Base-by-base conservation (phyloP, 2,888 invertebrate species). In the Lasioglossum vierecki region DNA sequence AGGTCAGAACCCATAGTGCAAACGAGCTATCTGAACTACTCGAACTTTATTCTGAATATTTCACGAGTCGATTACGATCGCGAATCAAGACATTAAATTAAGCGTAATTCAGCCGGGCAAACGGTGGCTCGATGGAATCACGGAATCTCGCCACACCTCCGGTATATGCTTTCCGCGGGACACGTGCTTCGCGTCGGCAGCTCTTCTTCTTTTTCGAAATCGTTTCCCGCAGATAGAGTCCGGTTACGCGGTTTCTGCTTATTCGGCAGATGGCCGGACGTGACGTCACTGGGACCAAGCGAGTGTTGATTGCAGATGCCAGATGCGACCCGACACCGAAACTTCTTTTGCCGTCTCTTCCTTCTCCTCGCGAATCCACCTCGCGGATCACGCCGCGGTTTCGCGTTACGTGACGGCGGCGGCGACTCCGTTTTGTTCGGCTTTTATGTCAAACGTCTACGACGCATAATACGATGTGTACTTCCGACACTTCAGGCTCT, bases 211-310 rank as follows among this genome's bases (percentile, higher is more conserved):
- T 91, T 90, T 90, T 83, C 80, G 81, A 90, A 91, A 90, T 85
- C 80, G 84, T 84, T 88, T 74, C 76, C 79, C 57, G 79, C 46
- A 78, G 90, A 90, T 85, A 87, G 91, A 86, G 86, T 91, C 87
- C 80, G 91, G 87, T 92, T 91, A 91, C 89, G 83, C 84, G 84
- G 78, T 92, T 93, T 93, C 88, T 90, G 93, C 93, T 92, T 91
- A 91, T 92, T 92, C 90, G 88, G 89, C 93, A 88, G 86, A 83
- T 86, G 88, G 81, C 92, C 93, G 93, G 93, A 93, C 92, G 91
- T 93, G 91, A 92, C 93, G 93, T 93, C 92, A 92, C 85, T 84
- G 88, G 84, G 82, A 82, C 80, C 84, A 77, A 82, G 88, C 90
- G 90, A 90, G 92, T 91, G 91, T 90, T 91, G 91, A 92, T 92